Evolutionary conservation across 2,888 invertebrate species (phyloP), one percentile per base, ranked within the genome.

Genomic region (Blastobasis adustella): DNA sequence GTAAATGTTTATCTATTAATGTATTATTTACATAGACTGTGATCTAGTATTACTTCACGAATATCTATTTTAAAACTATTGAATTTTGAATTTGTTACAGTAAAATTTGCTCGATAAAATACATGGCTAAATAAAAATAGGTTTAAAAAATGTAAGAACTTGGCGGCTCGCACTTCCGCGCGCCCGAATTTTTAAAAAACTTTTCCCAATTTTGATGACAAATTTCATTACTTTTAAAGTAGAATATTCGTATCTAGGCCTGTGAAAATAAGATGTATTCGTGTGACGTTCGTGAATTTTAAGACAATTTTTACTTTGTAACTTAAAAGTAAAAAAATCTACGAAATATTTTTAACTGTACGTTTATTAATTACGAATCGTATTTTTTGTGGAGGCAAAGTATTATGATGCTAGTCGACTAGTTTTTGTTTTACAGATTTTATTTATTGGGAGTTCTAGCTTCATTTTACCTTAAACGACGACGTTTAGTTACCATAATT

Each of bases 21-120:
- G 76, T 82, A 83, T 82, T 77, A 71, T 84, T 83, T 81, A 82
- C 69, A 86, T 84, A 87, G 86, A 82, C 87, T 87, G 87, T 87
- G 87, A 87, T 87, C 80, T 87, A 87, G 87, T 73, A 72, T 82
- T 79, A 86, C 79, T 87, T 85, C 81, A 76, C 80, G 80, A 82
- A 71, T 73, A 82, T 82, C 84, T 87, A 84, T 82, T 82, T 82
- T 82, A 80, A 82, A 83, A 79, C 64, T 66, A 62, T 10, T 23
- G 40, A 45, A 36, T 46, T 10, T 5, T 37, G 7, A 37, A 37
- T 43, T 23, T 49, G 5, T 9, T 40, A 8, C 8, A 39, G 9
- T 7, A 40, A 39, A 6, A 39, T 37, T 4, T n/a, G n/a, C n/a
- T n/a, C n/a, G n/a, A n/a, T n/a, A n/a, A n/a, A n/a, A n/a, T n/a